These are phyloP conservation scores for Pseudochaenichthys georgianus DNA, from an alignment of 2,797 vertebrate genomes.

Conservation along the genomic window DNA sequence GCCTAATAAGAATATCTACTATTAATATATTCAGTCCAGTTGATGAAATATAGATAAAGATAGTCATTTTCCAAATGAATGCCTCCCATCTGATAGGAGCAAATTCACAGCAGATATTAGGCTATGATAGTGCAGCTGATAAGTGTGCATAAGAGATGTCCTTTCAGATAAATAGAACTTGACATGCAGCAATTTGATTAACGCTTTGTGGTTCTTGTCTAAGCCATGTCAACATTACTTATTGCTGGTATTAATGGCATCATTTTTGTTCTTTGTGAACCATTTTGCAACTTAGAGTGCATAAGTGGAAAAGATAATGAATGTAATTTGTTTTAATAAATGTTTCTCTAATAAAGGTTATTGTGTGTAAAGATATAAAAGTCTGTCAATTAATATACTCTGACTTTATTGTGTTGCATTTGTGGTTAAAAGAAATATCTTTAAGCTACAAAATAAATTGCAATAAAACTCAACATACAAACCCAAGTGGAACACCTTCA, in stretches of 20 bases:
- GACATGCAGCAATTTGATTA: conserved; percentile 64
- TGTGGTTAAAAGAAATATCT: too few species aligned
- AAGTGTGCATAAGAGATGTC: conserved; percentile 58
- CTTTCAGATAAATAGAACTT: conserved; percentile 65
- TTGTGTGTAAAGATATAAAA: too few species aligned
- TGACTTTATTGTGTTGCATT: too few species aligned
- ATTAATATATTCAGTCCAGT: conserved; percentile 75
- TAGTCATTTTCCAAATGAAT: conserved; percentile 78
- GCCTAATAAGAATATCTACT: conserved; percentile 73
- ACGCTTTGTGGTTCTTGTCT: conserved; percentile 64
- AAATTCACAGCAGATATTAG: conserved; percentile 79
- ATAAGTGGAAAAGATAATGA: too few species aligned
- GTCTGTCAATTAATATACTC: too few species aligned
- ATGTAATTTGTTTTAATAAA: too few species aligned
- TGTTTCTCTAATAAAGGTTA: too few species aligned
- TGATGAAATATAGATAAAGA: conserved; percentile 82
- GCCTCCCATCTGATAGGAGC: conserved; percentile 72
- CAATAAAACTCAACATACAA: too few species aligned
- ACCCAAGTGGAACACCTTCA: too few species aligned
- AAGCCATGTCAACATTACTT: conserved; percentile 31
- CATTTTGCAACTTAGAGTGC: too few species aligned
- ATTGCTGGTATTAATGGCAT: neutral
- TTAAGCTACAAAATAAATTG: too few species aligned
- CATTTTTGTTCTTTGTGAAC: too few species aligned
- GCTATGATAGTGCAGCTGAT: conserved; percentile 64